Base-by-base conservation (phyloP, 2,113 vertebrate genomes). In the Syrrhaptes paradoxus region DNA sequence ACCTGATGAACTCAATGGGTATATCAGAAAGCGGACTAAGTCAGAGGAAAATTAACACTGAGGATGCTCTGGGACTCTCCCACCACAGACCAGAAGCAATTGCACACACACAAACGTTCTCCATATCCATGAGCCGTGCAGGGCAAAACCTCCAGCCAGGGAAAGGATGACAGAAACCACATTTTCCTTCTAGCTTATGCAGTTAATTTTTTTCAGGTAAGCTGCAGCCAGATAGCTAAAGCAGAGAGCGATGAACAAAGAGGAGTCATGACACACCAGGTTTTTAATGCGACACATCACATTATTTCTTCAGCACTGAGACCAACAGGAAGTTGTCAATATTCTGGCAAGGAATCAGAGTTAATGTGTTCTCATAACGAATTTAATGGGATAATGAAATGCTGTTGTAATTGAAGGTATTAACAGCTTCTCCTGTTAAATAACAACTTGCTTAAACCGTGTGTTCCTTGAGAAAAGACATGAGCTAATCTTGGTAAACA, bases 381-480 rank as follows among this genome's bases (percentile, higher is more conserved):
- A 91, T 91, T 79, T 92, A 95, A 96, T 89, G 58, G 81, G 89
- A 87, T 96, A 96, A 95, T 93, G 93, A 97, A 96, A 96, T 91
- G 87, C 78, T 94, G 54, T 73, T 94, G 89, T 95, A 96, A 95
- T 89, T 95, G 94, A 93, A 96, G 74, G 77, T 95, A 95, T 95
- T 95, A 97, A 89, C 81, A 87, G 89, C 93, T 94, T 95, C 89
- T 94, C 77, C 74, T 91, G 87, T 89, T 95, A 94, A 96, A 96
- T 91, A 94, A 54, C 74, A 89, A 43, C 77, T 92, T 67, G 34
- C 71, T 91, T 82, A 91, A 67, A 73, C 74, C 81, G 51, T 93
- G 84, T 76, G 77, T 76, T 93, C 70, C 87, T 70, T 57, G 52
- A 89, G 84, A 82, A 91, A 93, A 96, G 87, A 89, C 62, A 73